Percentiles rank a stretch among this genome's conserved stretches.
These are phyloP conservation scores for Mola mola DNA, from an alignment of 2,113 vertebrate genomes.

Conservation along the genomic window DNA sequence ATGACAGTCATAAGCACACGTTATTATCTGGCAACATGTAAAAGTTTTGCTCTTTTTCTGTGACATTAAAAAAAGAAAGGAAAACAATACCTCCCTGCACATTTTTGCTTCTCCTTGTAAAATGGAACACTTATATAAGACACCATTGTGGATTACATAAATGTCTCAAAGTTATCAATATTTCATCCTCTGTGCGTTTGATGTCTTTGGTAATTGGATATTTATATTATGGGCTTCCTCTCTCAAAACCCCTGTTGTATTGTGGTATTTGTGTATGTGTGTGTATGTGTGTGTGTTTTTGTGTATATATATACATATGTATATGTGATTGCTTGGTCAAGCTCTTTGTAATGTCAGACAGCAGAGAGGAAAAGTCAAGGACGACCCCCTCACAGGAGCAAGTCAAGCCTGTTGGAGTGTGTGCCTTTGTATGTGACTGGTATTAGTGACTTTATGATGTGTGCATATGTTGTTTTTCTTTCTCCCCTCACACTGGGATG, in stretches of 20 bases:
- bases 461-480: not conserved
- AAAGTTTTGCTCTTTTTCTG: constrained; percentile 47
- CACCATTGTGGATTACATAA: constrained; percentile 81
- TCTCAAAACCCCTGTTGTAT: constrained; percentile 43
- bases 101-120: constrained; percentile 66
- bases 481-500: constrained; percentile 27
- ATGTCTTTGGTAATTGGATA: constrained; percentile 82
- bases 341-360: constrained; percentile 8
- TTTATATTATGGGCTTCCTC: constrained; percentile 76
- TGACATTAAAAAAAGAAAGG: constrained; percentile 26
- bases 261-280: constrained; percentile 35
- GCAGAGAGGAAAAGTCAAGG: constrained; percentile 30
- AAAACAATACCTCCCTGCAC: not conserved
- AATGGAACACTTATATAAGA: constrained; percentile 79
- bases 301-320: not conserved
- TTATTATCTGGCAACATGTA: constrained; percentile 46
- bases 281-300: constrained; percentile 5
- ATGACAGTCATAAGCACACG: constrained; percentile 17
- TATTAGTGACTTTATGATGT: too few relatives aligned
- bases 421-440: not conserved
- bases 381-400: constrained; percentile 13
- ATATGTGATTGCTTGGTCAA: constrained; percentile 7
- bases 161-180: constrained; percentile 81
- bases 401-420: constrained; percentile 6
- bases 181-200: constrained; percentile 79